These are phyloP conservation scores for Laothoe populi DNA, from an alignment of 2,888 invertebrate species.

Conservation along the genomic window DNA sequence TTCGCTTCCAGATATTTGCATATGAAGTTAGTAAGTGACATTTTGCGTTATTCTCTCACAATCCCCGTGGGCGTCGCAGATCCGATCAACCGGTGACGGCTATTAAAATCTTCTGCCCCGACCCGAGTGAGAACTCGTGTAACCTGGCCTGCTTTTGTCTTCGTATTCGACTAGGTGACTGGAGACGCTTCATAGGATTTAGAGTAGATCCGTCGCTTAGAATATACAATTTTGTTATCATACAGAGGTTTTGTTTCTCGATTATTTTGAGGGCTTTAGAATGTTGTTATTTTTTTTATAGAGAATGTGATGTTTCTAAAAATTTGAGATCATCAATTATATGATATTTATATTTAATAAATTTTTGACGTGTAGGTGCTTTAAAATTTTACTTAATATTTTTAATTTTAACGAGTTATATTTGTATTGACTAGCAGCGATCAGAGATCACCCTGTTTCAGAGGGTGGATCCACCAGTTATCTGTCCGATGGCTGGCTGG, in stretches of 20 bases:
- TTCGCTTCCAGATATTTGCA: conserved; percentile 7
- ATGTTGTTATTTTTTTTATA: too few species aligned
- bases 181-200: neutral
- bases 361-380: too few species aligned
- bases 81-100: conserved; percentile 51
- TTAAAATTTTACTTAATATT: too few species aligned
- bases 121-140: conserved; percentile 62
- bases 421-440: too few species aligned
- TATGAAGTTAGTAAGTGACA: conserved; percentile 27
- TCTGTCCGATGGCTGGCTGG: too few species aligned
- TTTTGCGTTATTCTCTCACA: conserved; percentile 27
- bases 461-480: too few species aligned
- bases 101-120: conserved; percentile 41
- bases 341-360: too few species aligned
- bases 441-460: too few species aligned
- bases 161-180: conserved; percentile 26
- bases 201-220: neutral
- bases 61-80: conserved; percentile 35
- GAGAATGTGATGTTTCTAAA: too few species aligned
- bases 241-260: neutral
- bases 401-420: too few species aligned
- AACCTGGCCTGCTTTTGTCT: conserved; percentile 60
- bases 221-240: neutral
- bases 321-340: too few species aligned
- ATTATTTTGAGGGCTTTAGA: neutral